These are phyloP conservation scores for Coenonympha glycerion DNA, from an alignment of 2,888 invertebrate genomes.

Conservation along the genomic window DNA sequence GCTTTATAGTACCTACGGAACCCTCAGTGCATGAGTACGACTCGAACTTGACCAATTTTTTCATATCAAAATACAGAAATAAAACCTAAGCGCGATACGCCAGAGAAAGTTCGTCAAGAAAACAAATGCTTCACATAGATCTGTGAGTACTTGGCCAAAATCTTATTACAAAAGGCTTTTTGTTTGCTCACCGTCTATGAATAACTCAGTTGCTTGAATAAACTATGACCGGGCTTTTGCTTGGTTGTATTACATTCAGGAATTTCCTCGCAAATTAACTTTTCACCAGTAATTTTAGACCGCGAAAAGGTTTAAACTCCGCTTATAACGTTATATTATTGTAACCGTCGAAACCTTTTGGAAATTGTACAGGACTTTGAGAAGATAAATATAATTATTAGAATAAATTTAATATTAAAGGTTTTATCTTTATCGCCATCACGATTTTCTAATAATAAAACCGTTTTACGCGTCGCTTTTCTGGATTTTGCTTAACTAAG, in stretches of 20 bases:
- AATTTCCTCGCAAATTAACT: background rate
- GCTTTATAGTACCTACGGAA: too few species aligned
- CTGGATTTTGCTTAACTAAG: too few species aligned
- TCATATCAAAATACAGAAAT: background rate
- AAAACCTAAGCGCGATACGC: background rate
- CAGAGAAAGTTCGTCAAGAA: background rate
- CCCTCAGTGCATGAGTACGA: too few species aligned
- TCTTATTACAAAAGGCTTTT: background rate
- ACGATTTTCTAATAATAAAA: too few species aligned
- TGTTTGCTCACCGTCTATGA: background rate
- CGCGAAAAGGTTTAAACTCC: background rate
- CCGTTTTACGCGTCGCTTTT: too few species aligned
- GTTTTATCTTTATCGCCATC: too few species aligned
- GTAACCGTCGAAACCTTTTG: background rate
- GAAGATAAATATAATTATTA: background rate
- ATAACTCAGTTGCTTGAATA: conserved; percentile 3
- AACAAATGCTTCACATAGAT: background rate
- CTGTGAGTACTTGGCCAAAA: background rate
- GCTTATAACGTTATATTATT: background rate
- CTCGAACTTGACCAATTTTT: too few species aligned
- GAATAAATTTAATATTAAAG: background rate
- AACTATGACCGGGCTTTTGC: background rate
- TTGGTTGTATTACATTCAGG: background rate
- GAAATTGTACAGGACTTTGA: background rate
- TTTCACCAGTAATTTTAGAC: conserved; percentile 1